These are phyloP conservation scores for Lasioglossum pauxillum DNA, from an alignment of 2,888 invertebrate genomes.

Conservation along the genomic window DNA sequence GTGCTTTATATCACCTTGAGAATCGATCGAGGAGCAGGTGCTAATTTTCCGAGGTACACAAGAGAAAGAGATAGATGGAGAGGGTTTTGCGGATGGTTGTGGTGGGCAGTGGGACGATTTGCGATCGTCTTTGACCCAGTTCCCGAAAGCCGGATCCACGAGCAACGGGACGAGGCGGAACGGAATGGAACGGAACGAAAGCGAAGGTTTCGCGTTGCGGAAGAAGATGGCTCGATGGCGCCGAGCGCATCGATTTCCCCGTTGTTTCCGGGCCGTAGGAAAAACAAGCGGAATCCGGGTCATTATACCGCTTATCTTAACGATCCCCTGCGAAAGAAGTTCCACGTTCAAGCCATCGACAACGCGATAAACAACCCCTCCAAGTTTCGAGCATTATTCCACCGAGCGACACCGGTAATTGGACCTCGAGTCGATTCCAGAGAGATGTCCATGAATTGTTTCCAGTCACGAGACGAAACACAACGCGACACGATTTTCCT, in stretches of 20 bases:
- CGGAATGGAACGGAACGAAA: conserved; percentile 12
- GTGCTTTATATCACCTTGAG: neutral
- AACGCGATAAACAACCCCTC: neutral
- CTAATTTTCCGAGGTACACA: neutral
- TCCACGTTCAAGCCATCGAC: neutral
- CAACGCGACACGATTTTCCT: neutral
- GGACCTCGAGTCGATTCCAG: neutral
- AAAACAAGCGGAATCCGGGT: conserved; percentile 5
- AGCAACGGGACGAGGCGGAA: neutral
- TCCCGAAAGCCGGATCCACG: conserved; percentile 8
- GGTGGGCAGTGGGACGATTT: neutral
- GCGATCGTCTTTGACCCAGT: conserved; percentile 50
- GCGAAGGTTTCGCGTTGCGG: conserved; percentile 37
- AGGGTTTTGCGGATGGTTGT: neutral
- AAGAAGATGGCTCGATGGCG: conserved; percentile 66
- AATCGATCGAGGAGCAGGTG: conserved; percentile 2
- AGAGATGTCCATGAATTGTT: neutral
- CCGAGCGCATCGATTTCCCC: conserved; percentile 68
- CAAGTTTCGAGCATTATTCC: neutral
- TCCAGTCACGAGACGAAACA: neutral
- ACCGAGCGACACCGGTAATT: neutral
- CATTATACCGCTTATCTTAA: neutral
- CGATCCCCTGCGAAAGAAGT: neutral
- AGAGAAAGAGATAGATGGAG: neutral
- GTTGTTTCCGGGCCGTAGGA: neutral